Conservation (phyloP, 2,113 vertebrate species). For the Gobio gobio region DNA sequence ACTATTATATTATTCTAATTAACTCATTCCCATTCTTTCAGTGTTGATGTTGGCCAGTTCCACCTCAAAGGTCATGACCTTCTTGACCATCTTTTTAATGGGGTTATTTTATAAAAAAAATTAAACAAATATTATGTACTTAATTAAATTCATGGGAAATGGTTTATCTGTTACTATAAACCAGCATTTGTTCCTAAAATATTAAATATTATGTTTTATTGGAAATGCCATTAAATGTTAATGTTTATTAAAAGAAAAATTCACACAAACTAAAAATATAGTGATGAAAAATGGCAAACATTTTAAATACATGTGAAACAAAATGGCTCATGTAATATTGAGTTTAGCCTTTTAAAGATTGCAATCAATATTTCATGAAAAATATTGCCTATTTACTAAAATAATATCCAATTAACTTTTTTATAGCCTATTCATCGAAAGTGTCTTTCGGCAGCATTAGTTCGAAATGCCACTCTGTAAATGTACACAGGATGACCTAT, state of each 20-base stretch:
- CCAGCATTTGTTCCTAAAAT: not conserved
- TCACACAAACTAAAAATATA: not conserved
- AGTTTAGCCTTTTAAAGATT: not conserved
- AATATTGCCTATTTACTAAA: no score
- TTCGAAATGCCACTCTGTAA: not conserved
- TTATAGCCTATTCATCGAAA: not conserved
- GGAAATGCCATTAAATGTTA: not conserved
- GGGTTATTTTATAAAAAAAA: not conserved
- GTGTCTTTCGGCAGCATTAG: not conserved
- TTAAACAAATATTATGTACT: not conserved
- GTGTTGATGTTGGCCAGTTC: slow-evolving; percentile 16
- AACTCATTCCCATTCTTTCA: not conserved
- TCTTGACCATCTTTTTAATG: not conserved
- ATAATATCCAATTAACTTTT: not conserved
- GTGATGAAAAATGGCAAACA: not conserved
- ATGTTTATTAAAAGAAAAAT: not conserved
- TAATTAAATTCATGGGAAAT: not conserved
- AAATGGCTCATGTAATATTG: not conserved
- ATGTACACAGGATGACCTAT: not conserved
- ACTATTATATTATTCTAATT: not conserved
- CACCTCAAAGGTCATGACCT: not conserved
- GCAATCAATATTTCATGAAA: no score
- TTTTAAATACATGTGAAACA: not conserved
- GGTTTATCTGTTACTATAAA: not conserved
- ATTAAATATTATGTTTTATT: not conserved